Conservation (phyloP, 2,797 vertebrate species). For the Ctenochaetus hawaiiensis region DNA sequence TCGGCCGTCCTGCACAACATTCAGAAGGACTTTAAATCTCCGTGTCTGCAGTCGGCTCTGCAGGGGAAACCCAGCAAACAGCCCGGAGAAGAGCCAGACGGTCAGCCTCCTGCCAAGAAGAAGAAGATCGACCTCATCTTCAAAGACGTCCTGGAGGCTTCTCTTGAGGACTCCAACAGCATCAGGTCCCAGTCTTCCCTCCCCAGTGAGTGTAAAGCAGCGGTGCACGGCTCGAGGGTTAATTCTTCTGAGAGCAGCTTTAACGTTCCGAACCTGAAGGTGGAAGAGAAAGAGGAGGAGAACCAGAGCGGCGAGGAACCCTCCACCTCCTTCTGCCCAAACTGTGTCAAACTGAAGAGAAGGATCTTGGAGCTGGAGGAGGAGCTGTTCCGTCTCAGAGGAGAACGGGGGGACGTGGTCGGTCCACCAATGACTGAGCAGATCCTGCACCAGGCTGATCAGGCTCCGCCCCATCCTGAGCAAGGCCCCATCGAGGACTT, state of each 20-base stretch:
- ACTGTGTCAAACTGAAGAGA: slow-evolving; percentile 93
- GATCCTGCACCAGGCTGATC: slow-evolving; percentile 12
- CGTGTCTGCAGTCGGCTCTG: slow-evolving; percentile 78
- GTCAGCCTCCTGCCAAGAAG: slow-evolving; percentile 91
- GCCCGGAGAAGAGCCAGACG: slow-evolving; percentile 86
- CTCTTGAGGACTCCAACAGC: slow-evolving; percentile 87
- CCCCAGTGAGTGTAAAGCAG: slow-evolving; percentile 83
- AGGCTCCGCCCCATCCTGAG: slow-evolving; percentile 85
- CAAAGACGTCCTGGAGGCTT: slow-evolving; percentile 94
- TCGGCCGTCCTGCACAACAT: neutral
- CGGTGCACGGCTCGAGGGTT: slow-evolving; percentile 62
- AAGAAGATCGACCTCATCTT: slow-evolving; percentile 97
- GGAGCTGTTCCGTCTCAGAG: slow-evolving; percentile 91
- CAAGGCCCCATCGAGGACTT: slow-evolving; percentile 90
- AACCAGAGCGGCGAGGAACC: slow-evolving; percentile 83
- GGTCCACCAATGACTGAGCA: slow-evolving; percentile 50
- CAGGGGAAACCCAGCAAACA: slow-evolving; percentile 87
- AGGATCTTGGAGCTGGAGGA: slow-evolving; percentile 95
- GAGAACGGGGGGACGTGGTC: slow-evolving; percentile 77
- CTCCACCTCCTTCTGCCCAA: slow-evolving; percentile 95
- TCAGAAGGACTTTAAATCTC: slow-evolving; percentile 73
- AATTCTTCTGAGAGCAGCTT: slow-evolving; percentile 74
- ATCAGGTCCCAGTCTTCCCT: slow-evolving; percentile 79
- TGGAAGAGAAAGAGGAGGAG: slow-evolving; percentile 87
- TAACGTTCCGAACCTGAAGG: slow-evolving; percentile 85